These are phyloP conservation scores for Thunnus maccoyii DNA, from an alignment of 2,113 vertebrate genomes.

Conservation along the genomic window DNA sequence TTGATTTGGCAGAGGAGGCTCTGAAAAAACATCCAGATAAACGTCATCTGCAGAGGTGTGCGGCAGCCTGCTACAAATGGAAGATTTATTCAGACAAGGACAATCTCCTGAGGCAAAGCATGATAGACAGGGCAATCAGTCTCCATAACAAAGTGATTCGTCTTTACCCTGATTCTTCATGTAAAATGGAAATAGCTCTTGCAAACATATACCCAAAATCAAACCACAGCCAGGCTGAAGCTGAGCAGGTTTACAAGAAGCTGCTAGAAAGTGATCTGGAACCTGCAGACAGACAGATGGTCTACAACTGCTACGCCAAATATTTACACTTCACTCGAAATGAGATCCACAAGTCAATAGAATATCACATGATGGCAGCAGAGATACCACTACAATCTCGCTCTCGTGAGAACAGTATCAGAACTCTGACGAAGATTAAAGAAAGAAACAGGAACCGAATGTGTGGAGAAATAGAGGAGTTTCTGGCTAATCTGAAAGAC, in stretches of 20 bases:
- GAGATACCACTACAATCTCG: no score
- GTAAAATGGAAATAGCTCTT: neutral
- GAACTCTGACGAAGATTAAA: no score
- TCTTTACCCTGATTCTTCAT: conserved; percentile 48
- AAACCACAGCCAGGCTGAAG: neutral
- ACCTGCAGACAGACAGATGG: no score
- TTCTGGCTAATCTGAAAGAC: no score
- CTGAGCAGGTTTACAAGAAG: conserved; percentile 44
- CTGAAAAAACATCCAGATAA: conserved; percentile 48
- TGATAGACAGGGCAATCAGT: conserved; percentile 16
- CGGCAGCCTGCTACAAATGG: conserved; percentile 54
- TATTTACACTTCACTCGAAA: neutral
- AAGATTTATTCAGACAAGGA: conserved; percentile 10
- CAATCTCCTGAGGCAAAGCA: neutral
- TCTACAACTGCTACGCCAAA: no score
- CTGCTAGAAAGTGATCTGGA: conserved; percentile 1
- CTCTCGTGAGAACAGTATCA: no score
- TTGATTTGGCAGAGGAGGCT: conserved; percentile 51
- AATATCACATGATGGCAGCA: no score
- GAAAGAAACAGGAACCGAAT: no score
- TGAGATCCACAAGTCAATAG: no score
- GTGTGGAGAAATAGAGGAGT: no score
- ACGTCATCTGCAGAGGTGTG: conserved; percentile 53
- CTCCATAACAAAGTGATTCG: conserved; percentile 41
- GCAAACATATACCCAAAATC: conserved; percentile 44